Base-by-base conservation (phyloP, 2,888 invertebrate species). In the Leucoma salicis region DNA sequence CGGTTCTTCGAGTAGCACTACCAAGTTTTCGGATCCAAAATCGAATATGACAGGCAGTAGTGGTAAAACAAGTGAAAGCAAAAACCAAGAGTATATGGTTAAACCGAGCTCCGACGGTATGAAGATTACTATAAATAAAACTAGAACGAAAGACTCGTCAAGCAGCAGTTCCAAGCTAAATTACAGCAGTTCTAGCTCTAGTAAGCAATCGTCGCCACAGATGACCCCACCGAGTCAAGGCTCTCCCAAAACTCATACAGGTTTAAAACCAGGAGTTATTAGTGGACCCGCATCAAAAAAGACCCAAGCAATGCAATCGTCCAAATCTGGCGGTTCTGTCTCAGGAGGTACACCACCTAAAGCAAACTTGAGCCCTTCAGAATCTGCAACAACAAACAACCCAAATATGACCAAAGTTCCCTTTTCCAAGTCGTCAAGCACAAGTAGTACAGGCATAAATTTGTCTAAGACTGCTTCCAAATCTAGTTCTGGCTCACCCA, bases 41-140 rank as follows among this genome's bases (percentile, higher is more conserved):
- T 77, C 78, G 61, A 83, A 77, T 57, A 70, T 71, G 35, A 73
- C 72, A 53, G 84, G 81, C 42, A 77, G 81, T 55, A 82, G 80
- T 51, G 69, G 79, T 53, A 82, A 85, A 68, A 46, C 78, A 16
- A 78, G 65, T 46, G 83, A 89, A 52, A 90, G 82, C 44, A 94
- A 94, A 81, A 94, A 94, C 70, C 94, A 94, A 16, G 96, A 96
- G 66, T 97, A 97, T 66, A 96, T 96, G 94, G 95, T 97, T 0
- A 97, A 97, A 70, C 95, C 95, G 12, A 96, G 96, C 70, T 94
- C 94, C 11, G 96, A 96, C 61, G 96, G 96, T 2, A 95, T 97
- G 87, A 97, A 97, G 78, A 92, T 97, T 39, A 97, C 96, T 2
- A 96, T 97, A 15, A 97, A 97, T 68, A 97, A 97, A 85, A 96